A percentile compares a stretch with the other conserved stretches of the same genome.
Conservation (phyloP, 2,888 invertebrate species). For the Cataglyphis livida region DNA sequence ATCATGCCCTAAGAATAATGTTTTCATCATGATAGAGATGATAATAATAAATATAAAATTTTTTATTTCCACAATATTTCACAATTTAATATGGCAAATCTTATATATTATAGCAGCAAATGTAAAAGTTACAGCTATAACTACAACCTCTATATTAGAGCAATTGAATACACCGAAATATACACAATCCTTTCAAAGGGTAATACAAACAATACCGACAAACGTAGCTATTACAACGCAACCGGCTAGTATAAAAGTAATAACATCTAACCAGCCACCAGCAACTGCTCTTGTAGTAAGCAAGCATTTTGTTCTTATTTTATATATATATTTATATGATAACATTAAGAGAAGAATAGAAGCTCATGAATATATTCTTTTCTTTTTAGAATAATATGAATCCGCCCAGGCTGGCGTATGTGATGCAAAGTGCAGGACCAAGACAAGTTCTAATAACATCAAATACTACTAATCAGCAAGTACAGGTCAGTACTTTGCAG, state of each 20-base stretch:
- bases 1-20: background rate
- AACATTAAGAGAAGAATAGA: background rate
- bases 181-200: constrained; percentile 77
- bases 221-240: constrained; percentile 78
- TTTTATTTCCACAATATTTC: background rate
- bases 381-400: constrained; percentile 81
- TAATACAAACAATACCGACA: constrained; percentile 80
- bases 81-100: constrained; percentile 14
- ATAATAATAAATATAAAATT: background rate
- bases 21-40: background rate
- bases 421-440: constrained; percentile 81
- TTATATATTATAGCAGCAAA: constrained; percentile 54
- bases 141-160: constrained; percentile 62
- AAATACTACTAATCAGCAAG: constrained; percentile 76
- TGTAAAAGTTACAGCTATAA: constrained; percentile 50
- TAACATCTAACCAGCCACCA: constrained; percentile 80
- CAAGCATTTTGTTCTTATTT: constrained; percentile 35
- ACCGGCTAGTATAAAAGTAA: constrained; percentile 79
- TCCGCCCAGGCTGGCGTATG: constrained; percentile 80
- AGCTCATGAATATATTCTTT: background rate
- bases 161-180: constrained; percentile 68
- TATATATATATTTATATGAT: constrained; percentile 18
- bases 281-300: constrained; percentile 80
- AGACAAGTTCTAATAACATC: constrained; percentile 82
- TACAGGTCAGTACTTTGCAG: constrained; percentile 61